phyloP scores from a whole-genome alignment of 2,797 vertebrate genomes.

The Anolis apletophallus region DNA sequence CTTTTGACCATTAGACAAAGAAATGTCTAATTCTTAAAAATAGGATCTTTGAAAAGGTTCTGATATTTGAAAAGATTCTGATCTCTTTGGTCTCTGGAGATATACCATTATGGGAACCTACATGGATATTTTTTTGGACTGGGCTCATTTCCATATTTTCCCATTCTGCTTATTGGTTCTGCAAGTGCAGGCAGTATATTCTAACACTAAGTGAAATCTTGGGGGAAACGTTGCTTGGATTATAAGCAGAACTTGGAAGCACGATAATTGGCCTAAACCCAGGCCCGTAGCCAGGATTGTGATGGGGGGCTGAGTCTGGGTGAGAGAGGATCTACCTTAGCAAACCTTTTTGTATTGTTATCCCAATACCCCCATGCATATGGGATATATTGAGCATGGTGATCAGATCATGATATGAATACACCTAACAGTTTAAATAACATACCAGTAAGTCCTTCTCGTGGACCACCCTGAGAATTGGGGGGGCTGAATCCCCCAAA shows the following conservation, averaged over 20 bases:
- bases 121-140: constrained; percentile 23
- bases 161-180: constrained; percentile 58
- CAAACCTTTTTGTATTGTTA: too few species aligned
- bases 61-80: constrained; percentile 53
- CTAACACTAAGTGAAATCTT: not conserved
- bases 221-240: not conserved
- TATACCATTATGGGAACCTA: constrained; percentile 17
- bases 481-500: too few species aligned
- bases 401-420: too few species aligned
- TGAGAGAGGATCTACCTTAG: too few species aligned
- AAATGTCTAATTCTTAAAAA: constrained; percentile 50
- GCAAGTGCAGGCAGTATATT: not conserved
- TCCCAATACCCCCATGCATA: too few species aligned
- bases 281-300: too few species aligned
- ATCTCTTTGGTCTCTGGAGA: constrained; percentile 42
- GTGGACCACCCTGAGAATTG: too few species aligned
- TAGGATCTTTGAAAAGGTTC: constrained; percentile 41
- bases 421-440: too few species aligned
- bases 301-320: too few species aligned
- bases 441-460: too few species aligned
- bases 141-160: constrained; percentile 53
- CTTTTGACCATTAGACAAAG: constrained; percentile 40
- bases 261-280: too few species aligned
- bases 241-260: not conserved
- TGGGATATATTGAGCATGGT: too few species aligned